Base-by-base conservation (phyloP, 2,888 invertebrate genomes). In the Campoplex capitator region DNA sequence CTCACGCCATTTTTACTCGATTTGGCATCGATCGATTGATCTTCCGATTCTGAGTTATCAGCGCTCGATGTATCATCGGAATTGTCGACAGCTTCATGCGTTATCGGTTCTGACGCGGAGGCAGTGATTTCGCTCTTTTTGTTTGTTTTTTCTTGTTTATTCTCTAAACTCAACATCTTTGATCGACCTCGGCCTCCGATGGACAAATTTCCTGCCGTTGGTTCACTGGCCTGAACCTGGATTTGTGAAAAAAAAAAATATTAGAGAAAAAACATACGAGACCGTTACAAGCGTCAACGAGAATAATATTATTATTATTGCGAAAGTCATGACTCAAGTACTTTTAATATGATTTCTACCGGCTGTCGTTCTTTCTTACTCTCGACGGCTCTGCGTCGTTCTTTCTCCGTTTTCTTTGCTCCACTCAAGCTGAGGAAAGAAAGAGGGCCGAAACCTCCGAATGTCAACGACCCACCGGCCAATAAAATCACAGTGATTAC, bases 361-460 rank as follows among this genome's bases (percentile, higher is more conserved):
- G 89, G 89, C 23, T 89, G 87, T 76, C 90, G 89, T 9, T 83
- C 84, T 28, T 75, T 70, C 67, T 81, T 80, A 86, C 74, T 84
- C 28, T 77, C 42, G 81, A 86, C 45, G 56, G 54, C 77, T 42
- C 85, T 81, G 65, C 58, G 81, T 70, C 9, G 38, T 28, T 45
- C 38, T 7, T 54, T 65, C 48, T 68, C 35, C 16, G 67, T 16
- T 13, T 70, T 70, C 23, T 9, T 85, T 7, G 54, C 35, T 78
- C 88, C 58, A 54, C 65, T 51, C 28, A 91, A 71, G n/a, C 84
- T 87, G n/a, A 92, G 83, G 6, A 79, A 82, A 11, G 90, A 87
- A 2, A 93, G 83, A 18, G 92, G 92, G 9, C 92, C 92, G 0
- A 92, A 13, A 38, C 87, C 32, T 65, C 81, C 90, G 9, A 93